phyloP scores from a whole-genome alignment of 1,140 invertebrate genomes.

The Amphibalanus amphitrite region DNA sequence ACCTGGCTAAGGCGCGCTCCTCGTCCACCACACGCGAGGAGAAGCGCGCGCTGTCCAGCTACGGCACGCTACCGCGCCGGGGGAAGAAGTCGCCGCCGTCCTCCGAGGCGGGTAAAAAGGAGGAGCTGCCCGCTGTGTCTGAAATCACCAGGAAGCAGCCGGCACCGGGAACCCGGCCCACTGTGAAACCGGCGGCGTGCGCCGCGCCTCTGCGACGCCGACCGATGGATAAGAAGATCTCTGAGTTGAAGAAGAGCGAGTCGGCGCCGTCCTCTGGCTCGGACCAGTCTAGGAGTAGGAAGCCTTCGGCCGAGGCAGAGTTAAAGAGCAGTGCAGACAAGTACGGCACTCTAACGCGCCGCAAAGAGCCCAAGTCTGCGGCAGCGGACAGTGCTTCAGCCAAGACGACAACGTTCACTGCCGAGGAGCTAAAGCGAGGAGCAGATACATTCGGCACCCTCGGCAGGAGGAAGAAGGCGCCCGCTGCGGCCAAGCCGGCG shows the following conservation, averaged over 20 bases:
- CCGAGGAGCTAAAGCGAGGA: not conserved
- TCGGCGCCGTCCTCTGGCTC: not conserved
- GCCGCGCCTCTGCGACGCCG: too few relatives aligned
- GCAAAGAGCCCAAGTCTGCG: constrained; percentile 10
- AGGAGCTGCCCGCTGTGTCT: not conserved
- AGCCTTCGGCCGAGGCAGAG: not conserved
- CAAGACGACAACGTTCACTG: not conserved
- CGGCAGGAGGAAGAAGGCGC: not conserved
- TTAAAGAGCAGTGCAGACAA: constrained; percentile 3
- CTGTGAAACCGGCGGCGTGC: not conserved
- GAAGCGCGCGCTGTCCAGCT: not conserved
- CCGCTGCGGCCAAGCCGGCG: too few relatives aligned
- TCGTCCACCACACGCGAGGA: not conserved
- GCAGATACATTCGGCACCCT: not conserved
- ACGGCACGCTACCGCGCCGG: not conserved
- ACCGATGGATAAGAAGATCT: not conserved
- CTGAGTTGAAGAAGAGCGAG: not conserved
- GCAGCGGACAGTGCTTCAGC: constrained; percentile 9
- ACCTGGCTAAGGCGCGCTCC: not conserved
- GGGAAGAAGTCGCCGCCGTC: not conserved
- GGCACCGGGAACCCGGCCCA: too few relatives aligned
- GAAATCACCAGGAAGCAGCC: not conserved
- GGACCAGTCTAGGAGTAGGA: not conserved
- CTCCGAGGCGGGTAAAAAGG: not conserved
- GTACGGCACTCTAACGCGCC: constrained; percentile 10